Evolutionary conservation across 1,140 invertebrate genomes (phyloP).

Genomic region (Philaenus spumarius): DNA sequence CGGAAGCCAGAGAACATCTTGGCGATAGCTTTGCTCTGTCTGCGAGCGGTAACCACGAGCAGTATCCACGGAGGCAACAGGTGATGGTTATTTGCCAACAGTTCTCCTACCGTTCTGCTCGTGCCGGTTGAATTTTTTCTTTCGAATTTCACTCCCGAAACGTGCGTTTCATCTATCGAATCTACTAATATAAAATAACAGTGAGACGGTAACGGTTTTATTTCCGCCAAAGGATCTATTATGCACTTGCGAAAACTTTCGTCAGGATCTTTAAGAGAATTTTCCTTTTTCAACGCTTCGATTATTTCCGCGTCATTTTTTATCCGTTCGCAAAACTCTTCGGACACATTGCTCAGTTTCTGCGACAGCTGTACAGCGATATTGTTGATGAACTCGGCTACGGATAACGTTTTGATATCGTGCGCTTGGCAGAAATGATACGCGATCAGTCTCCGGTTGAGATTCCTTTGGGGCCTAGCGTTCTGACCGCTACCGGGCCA

Average conservation of each 20-base stretch:
- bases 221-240: constrained; percentile 77
- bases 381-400: constrained; percentile 74
- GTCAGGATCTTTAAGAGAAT: constrained; percentile 75
- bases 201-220: constrained; percentile 72
- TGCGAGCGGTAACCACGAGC: constrained; percentile 81
- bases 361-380: constrained; percentile 63
- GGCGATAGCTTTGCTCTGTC: constrained; percentile 77
- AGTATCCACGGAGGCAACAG: constrained; percentile 91
- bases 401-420: constrained; percentile 56
- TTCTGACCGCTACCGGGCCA: constrained; percentile 58
- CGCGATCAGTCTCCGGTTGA: constrained; percentile 70
- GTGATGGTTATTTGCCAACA: constrained; percentile 83
- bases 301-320: constrained; percentile 45
- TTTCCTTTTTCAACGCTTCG: constrained; percentile 58
- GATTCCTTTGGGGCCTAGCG: constrained; percentile 57
- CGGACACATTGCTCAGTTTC: constrained; percentile 37
- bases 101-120: constrained; percentile 70
- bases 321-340: constrained; percentile 51
- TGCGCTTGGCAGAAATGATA: constrained; percentile 75
- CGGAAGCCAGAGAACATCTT: constrained; percentile 90
- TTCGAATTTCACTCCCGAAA: constrained; percentile 18
- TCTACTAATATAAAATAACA: constrained; percentile 83
- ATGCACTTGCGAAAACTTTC: constrained; percentile 85
- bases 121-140: constrained; percentile 34
- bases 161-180: constrained; percentile 74